phyloP scores from a whole-genome alignment of 2,888 invertebrate genomes.

The Cataglyphis albicans region DNA sequence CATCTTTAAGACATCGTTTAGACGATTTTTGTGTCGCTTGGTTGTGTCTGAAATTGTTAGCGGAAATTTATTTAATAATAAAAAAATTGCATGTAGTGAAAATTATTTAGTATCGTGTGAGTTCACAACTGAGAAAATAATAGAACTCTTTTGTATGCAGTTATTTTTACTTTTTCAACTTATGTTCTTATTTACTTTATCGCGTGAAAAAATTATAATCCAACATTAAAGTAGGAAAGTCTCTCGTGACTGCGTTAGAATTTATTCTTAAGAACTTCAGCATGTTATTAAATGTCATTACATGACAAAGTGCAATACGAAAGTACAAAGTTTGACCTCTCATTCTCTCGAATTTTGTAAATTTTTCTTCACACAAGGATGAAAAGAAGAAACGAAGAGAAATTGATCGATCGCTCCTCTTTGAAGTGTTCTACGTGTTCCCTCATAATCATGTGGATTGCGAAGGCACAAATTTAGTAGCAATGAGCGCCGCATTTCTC shows the following conservation, averaged over 20 bases:
- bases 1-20: background rate
- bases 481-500: slow-evolving; percentile 16
- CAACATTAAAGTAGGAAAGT: slow-evolving; percentile 63
- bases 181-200: slow-evolving; percentile 68
- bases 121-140: slow-evolving; percentile 1
- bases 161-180: slow-evolving; percentile 80
- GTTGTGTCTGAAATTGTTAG: slow-evolving; percentile 35
- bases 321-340: slow-evolving; percentile 78
- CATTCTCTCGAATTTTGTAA: slow-evolving; percentile 72
- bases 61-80: slow-evolving; percentile 28
- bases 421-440: slow-evolving; percentile 35
- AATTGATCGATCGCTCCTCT: slow-evolving; percentile 43
- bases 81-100: background rate
- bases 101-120: slow-evolving; percentile 28
- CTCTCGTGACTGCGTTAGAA: slow-evolving; percentile 62
- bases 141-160: slow-evolving; percentile 58
- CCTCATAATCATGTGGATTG: slow-evolving; percentile 20
- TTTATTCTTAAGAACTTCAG: slow-evolving; percentile 75
- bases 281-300: slow-evolving; percentile 74
- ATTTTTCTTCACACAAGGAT: slow-evolving; percentile 45
- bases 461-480: slow-evolving; percentile 31
- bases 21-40: slow-evolving; percentile 23
- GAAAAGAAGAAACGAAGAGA: slow-evolving; percentile 52
- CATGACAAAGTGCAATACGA: slow-evolving; percentile 81
- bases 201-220: slow-evolving; percentile 53